These are phyloP conservation scores for Hetaerina titia DNA, from an alignment of 2,888 invertebrate genomes.

Conservation along the genomic window DNA sequence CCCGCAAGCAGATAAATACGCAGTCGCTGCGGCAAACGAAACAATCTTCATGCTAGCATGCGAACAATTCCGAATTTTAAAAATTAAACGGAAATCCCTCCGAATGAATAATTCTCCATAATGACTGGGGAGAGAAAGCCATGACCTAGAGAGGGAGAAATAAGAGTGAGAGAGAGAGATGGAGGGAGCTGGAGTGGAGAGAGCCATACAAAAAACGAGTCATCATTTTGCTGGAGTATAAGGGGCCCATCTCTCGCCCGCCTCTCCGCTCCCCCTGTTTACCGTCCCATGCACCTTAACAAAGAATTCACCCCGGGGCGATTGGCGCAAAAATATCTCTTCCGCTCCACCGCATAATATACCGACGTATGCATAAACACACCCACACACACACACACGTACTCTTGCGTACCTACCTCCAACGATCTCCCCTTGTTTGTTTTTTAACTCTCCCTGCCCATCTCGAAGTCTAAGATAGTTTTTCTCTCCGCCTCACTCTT, in stretches of 20 bases:
- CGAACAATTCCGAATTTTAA: too few relatives aligned
- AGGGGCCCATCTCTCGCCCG: not conserved
- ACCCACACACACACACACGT: not conserved
- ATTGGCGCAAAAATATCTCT: not conserved
- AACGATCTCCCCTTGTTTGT: not conserved
- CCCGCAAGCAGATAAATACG: too few relatives aligned
- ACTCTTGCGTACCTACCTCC: not conserved
- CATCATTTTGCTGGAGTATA: not conserved
- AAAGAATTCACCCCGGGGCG: conserved; percentile 4
- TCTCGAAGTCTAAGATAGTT: not conserved
- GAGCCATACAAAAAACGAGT: not conserved
- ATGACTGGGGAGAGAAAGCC: not conserved
- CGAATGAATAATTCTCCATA: not conserved
- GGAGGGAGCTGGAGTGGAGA: not conserved
- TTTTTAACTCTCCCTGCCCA: not conserved
- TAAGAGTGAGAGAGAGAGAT: not conserved
- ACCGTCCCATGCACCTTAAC: not conserved
- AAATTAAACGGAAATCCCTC: too few relatives aligned
- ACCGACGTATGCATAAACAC: not conserved
- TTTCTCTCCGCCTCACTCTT: not conserved
- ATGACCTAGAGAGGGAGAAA: not conserved
- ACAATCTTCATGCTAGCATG: too few relatives aligned
- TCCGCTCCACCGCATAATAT: not conserved
- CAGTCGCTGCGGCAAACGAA: too few relatives aligned
- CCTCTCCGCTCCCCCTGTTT: not conserved